Conservation (phyloP, 30 jellyfish, hydroid and myxozoan genomes). For the Pseudorhiza aurosa region DNA sequence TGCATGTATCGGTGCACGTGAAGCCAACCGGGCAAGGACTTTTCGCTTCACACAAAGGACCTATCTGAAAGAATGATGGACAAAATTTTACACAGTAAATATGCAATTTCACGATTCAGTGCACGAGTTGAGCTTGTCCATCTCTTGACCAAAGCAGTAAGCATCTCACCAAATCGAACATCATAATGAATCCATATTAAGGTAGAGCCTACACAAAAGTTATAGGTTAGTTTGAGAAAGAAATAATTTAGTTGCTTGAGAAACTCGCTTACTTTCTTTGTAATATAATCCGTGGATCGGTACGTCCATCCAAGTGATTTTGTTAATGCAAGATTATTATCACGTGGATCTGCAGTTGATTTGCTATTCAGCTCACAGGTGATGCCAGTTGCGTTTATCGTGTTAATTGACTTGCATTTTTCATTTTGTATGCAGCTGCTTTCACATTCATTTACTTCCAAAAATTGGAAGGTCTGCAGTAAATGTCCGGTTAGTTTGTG, state of each 20-base stretch:
- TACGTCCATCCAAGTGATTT: conserved; percentile 6
- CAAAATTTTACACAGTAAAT: no score
- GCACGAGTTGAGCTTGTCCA: no score
- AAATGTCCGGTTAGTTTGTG: background rate
- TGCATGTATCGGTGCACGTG: background rate
- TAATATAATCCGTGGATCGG: background rate
- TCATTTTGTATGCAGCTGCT: background rate
- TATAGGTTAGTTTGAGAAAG: no score
- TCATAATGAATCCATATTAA: no score
- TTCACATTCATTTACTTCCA: background rate
- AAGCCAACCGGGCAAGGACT: background rate
- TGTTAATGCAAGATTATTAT: background rate
- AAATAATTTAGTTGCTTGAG: no score
- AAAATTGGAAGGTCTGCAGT: background rate
- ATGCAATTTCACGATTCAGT: no score
- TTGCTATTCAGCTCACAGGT: background rate
- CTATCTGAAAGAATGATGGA: no score
- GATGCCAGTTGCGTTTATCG: background rate
- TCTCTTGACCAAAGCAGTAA: no score
- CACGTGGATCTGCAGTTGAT: conserved; percentile 2
- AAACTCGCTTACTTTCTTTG: background rate
- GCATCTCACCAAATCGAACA: no score
- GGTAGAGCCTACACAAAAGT: no score
- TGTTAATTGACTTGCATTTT: background rate
- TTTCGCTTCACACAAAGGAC: background rate